A percentile compares a stretch with the other conserved stretches of the same genome.
Conservation (phyloP, 1,140 invertebrate genomes). For the Ptiloglossa arizonensis region DNA sequence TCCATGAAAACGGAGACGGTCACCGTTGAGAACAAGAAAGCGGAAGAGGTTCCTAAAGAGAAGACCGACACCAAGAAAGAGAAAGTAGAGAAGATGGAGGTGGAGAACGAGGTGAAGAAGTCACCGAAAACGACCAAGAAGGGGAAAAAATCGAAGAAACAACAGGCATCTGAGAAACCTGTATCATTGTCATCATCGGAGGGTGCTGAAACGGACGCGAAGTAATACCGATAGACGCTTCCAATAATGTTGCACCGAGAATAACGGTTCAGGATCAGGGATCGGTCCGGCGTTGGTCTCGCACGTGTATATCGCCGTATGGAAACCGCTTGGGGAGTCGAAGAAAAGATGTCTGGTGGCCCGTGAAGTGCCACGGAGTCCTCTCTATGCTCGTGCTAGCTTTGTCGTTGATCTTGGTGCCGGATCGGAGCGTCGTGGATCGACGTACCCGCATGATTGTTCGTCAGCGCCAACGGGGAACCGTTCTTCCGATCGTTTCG, state of each 20-base stretch:
- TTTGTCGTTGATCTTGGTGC: not conserved
- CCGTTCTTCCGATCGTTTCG: not conserved
- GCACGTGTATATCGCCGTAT: too few relatives aligned
- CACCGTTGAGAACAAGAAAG: not conserved
- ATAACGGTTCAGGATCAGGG: not conserved
- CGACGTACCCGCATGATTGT: conserved; percentile 13
- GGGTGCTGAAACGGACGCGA: not conserved
- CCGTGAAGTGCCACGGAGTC: not conserved
- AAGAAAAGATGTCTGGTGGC: not conserved
- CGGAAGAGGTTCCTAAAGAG: not conserved
- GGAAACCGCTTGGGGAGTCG: not conserved
- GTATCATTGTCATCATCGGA: conserved; percentile 72
- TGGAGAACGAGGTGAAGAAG: conserved; percentile 8
- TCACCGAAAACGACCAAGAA: conserved; percentile 69
- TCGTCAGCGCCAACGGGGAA: not conserved
- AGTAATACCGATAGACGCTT: not conserved
- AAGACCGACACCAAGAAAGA: not conserved
- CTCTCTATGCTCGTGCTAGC: not conserved
- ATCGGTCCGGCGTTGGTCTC: too few relatives aligned
- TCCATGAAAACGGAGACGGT: not conserved
- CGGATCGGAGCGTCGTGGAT: conserved; percentile 33
- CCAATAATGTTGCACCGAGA: not conserved
- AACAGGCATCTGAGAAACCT: conserved; percentile 72
- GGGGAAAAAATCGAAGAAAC: conserved; percentile 73
- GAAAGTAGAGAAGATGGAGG: conserved; percentile 46